Evolutionary conservation across 2,797 vertebrate genomes (phyloP), one percentile per base, ranked within the genome.

Genomic region (Aselliscus stoliczkanus): DNA sequence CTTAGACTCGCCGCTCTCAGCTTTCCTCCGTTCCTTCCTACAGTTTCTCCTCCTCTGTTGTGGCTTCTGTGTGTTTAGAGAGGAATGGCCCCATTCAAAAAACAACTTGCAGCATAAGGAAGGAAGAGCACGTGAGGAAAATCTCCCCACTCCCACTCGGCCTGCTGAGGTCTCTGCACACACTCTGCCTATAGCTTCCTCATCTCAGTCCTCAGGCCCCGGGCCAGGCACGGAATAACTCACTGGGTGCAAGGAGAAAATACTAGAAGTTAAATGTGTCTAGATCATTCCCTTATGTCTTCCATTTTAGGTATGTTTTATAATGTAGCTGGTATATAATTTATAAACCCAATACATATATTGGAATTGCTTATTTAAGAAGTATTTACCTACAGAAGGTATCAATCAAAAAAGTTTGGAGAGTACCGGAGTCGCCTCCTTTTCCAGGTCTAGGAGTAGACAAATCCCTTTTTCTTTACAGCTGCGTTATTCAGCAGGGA

Each of bases 71-170:
- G 44, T 56, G 15, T 95, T 80, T 92, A 64, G 80, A 56, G 77
- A 42, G 44, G 42, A 76, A 82, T 56, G 21, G 8, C 52, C 50
- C 20, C 23, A 4, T 80, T 94, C 67, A 75, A 86, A 86, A 95
- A 93, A 79, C 81, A 82, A 42, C 79, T 39, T 25, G n/a, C 44
- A 60, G 52, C n/a, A 42, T 17, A 87, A 76, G 89, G 95, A 75
- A 97, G 92, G 60, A 73, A 77, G 92, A 81, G 12, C 37, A 20
- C 0, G 0, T 29, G 88, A 88, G 50, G 93, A 25, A 65, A 54
- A 31, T 14, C 60, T 75, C 42, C 44, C 64, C 0, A 0, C 21
- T 70, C 50, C 0, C 12, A 1, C 8, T 20, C 29, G 14, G 72
- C 47, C 42, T 5, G 27, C 34, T 54, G 67, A 37, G 34, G 29